Evolutionary conservation across 2,113 vertebrate species (phyloP).

Genomic region (Papio anubis): DNA sequence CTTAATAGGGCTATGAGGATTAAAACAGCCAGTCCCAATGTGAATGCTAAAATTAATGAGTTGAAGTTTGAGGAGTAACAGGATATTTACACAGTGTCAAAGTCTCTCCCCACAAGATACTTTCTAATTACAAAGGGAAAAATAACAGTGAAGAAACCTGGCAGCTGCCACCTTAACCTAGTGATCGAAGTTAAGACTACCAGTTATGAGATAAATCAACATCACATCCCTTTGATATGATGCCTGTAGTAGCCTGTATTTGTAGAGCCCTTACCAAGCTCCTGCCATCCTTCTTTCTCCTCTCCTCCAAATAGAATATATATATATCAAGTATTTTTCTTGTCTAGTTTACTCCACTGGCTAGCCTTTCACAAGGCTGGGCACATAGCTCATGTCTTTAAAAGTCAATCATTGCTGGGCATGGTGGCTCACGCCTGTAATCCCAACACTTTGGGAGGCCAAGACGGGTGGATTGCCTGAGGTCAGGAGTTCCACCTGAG

Average conservation of each 20-base stretch:
- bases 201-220: neutral
- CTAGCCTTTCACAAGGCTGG: neutral
- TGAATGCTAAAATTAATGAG: neutral
- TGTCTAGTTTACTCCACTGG: neutral
- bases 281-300: neutral
- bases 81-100: neutral
- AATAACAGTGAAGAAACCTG: neutral
- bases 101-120: neutral
- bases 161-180: neutral
- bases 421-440: no score
- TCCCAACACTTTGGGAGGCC: no score
- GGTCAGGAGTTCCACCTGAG: neutral
- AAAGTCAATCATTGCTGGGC: neutral
- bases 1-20: neutral
- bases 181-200: neutral
- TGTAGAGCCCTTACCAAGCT: neutral
- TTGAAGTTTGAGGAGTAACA: constrained; percentile 29
- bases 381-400: neutral
- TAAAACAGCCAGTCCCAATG: neutral
- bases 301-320: neutral
- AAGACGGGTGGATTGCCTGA: no score
- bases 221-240: neutral
- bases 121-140: constrained; percentile 6
- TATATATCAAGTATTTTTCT: neutral
- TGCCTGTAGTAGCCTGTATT: neutral